phyloP scores from a whole-genome alignment of 35 echinoderm and acorn worm species.

The Apostichopus californicus region DNA sequence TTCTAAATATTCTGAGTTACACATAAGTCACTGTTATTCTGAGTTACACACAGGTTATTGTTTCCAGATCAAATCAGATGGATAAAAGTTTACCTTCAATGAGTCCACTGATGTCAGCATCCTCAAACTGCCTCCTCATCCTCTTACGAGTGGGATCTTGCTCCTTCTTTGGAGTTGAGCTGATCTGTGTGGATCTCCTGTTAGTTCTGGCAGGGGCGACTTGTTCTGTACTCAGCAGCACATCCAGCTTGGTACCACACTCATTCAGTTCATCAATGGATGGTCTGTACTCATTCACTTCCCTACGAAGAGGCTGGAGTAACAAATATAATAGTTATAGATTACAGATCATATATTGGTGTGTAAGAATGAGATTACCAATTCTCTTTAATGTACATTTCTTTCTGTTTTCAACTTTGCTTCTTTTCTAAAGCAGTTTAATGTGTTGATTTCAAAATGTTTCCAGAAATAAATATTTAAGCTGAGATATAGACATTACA shows the following conservation, averaged over 20 bases:
- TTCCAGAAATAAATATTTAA: neutral
- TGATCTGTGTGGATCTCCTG: conserved; percentile 72
- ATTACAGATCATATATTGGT: no score
- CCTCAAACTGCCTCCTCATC: conserved; percentile 76
- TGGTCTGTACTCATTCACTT: conserved; percentile 90
- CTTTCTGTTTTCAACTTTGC: no score
- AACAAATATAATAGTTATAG: no score
- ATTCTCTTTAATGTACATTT: no score
- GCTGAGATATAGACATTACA: no score
- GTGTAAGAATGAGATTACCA: no score
- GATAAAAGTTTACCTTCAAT: conserved; percentile 74
- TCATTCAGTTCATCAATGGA: conserved; percentile 86
- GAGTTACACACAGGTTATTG: no score
- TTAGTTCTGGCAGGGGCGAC: conserved; percentile 67
- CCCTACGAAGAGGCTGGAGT: conserved; percentile 78
- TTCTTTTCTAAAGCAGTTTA: no score
- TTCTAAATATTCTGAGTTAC: no score
- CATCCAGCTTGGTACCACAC: conserved; percentile 76
- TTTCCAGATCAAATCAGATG: no score
- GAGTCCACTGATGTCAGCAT: conserved; percentile 90
- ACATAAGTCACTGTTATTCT: no score
- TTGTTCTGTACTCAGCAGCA: conserved; percentile 62
- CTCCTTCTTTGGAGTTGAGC: conserved; percentile 72
- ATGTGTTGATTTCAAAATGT: no score
- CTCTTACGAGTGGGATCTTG: conserved; percentile 44